Evolutionary conservation across 2,113 vertebrate species (phyloP), one percentile per base, ranked within the genome.

Genomic region (Passer montanus): DNA sequence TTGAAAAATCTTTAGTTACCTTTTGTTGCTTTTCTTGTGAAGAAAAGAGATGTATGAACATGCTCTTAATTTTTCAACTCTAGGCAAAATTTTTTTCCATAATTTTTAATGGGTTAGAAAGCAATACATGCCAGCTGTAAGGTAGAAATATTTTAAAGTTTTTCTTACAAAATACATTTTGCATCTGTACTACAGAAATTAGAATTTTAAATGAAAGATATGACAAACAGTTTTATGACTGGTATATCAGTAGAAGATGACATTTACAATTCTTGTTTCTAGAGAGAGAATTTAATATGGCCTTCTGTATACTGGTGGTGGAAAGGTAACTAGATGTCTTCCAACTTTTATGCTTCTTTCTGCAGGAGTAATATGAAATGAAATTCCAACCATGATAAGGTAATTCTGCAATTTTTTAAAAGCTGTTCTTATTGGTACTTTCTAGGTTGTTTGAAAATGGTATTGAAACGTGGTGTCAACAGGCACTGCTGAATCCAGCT

Each of bases 401-500:
- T 10, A 84, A 11, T 74, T 77, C 22, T 63, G 14, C 6, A 41
- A 3, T 23, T 63, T n/a, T 52, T 18, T 69, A 39, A 15, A 18
- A 80, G 12, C 19, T 70, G 6, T 3, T 79, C 10, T 80, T 53
- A 28, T 9, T 58, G 6, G 4, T 21, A 41, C 23, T 52, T 50
- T 31, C n/a, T 22, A 15, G 6, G 13, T 66, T 26, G 11, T 33
- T 59, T 82, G 58, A 56, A 83, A 83, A 17, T 12, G 9, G 0
- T 37, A 23, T 31, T 37, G 53, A 64, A 59, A 64, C 0, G 0
- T 15, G 8, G 6, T 55, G 78, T 47, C 12, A 46, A 35, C 10
- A 33, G 37, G 26, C 16, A 39, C 5, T 62, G 24, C 7, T 53
- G 46, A 64, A 56, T 4, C 10, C 17, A 44, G 17, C 27, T 80